Evolutionary conservation across 2,113 vertebrate species (phyloP).

Genomic region (Corythaixoides concolor): DNA sequence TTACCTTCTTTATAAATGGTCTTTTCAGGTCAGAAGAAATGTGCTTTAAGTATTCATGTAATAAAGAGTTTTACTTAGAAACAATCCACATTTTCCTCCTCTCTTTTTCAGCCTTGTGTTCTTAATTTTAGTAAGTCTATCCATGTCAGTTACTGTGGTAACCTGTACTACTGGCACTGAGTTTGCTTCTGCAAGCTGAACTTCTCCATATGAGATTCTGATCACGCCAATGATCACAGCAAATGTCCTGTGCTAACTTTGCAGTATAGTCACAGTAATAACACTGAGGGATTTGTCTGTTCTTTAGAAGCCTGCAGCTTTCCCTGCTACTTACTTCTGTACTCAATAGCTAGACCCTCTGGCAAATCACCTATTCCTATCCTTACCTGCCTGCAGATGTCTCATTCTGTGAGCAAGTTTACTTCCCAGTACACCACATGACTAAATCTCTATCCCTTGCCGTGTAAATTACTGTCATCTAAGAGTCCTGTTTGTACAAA

Average conservation of each 20-base stretch:
- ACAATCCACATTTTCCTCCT: background rate
- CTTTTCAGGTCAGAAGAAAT: background rate
- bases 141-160: slow-evolving; percentile 35
- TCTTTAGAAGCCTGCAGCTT: background rate
- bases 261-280: background rate
- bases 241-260: background rate
- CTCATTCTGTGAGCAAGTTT: background rate
- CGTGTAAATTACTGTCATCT: background rate
- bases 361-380: background rate
- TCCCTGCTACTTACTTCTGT: background rate
- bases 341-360: background rate
- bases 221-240: background rate
- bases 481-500: background rate
- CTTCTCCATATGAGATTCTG: background rate
- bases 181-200: background rate
- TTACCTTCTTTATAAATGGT: background rate
- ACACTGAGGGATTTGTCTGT: background rate
- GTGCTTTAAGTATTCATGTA: background rate
- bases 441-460: background rate
- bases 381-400: background rate
- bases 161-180: background rate
- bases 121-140: slow-evolving; percentile 2
- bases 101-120: background rate
- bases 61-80: background rate
- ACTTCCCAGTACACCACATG: background rate